Evolutionary conservation across 2,113 vertebrate species (phyloP).

Genomic region (Macrotis lagotis): DNA sequence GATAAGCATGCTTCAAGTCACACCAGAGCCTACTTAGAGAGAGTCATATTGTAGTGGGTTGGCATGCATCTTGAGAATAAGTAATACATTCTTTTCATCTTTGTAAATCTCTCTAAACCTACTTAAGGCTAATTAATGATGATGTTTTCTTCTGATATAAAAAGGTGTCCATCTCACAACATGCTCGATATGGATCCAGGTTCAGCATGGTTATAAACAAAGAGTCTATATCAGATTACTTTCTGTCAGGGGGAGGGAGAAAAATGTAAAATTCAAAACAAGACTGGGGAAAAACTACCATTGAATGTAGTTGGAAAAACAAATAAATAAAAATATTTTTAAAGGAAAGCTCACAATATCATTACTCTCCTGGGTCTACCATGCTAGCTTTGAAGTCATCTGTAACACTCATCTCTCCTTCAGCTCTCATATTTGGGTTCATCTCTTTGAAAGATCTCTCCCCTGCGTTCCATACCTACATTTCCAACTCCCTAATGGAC

Average conservation of each 20-base stretch:
- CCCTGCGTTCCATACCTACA: not conserved
- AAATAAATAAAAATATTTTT: no score
- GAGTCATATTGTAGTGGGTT: not conserved
- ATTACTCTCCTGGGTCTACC: not conserved
- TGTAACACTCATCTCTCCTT: not conserved
- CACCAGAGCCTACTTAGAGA: slow-evolving; percentile 3
- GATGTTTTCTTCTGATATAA: not conserved
- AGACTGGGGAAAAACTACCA: no score
- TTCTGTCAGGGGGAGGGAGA: no score
- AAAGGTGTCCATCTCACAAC: not conserved
- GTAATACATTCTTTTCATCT: slow-evolving; percentile 10
- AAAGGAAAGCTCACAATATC: no score
- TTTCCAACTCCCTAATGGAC: not conserved
- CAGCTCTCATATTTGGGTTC: not conserved
- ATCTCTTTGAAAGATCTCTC: not conserved
- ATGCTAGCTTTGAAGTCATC: not conserved
- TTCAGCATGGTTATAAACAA: no score
- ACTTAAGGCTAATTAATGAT: not conserved
- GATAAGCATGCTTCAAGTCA: not conserved
- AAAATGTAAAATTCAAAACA: no score
- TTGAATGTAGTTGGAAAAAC: no score
- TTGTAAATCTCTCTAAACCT: slow-evolving; percentile 13
- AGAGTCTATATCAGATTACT: no score
- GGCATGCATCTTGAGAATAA: slow-evolving; percentile 3
- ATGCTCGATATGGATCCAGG: no score